phyloP scores from a whole-genome alignment of 2,888 invertebrate species.

The Tipula helvola region DNA sequence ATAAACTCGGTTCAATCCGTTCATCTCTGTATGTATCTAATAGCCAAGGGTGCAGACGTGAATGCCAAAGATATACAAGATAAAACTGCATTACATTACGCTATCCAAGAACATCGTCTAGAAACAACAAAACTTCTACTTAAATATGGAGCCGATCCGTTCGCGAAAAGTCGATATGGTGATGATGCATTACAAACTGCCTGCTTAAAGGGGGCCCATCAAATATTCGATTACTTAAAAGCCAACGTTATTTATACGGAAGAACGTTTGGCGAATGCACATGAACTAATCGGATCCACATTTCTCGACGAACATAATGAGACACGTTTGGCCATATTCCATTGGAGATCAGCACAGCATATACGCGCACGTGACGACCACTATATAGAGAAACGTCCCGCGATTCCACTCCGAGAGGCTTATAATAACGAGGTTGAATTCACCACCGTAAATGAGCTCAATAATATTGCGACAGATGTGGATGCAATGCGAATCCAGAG shows the following conservation, averaged over 20 bases:
- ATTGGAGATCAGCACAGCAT: slow-evolving; percentile 71
- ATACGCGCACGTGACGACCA: slow-evolving; percentile 39
- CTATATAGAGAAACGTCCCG: slow-evolving; percentile 39
- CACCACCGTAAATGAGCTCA: slow-evolving; percentile 54
- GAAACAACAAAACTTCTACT: slow-evolving; percentile 74
- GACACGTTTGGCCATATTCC: slow-evolving; percentile 50
- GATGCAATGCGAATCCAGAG: slow-evolving; percentile 81
- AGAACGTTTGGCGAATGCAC: slow-evolving; percentile 67
- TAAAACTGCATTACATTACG: slow-evolving; percentile 87
- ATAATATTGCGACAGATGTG: slow-evolving; percentile 59
- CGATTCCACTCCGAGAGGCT: slow-evolving; percentile 43
- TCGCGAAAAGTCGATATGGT: slow-evolving; percentile 61
- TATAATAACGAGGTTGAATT: slow-evolving; percentile 65
- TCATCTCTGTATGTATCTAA: slow-evolving; percentile 64
- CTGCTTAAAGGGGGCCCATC: slow-evolving; percentile 63
- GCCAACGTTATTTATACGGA: slow-evolving; percentile 46
- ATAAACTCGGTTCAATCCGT: slow-evolving; percentile 87
- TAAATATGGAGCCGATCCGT: slow-evolving; percentile 67
- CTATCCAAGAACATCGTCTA: slow-evolving; percentile 71
- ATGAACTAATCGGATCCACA: slow-evolving; percentile 77
- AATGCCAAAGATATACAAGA: slow-evolving; percentile 81
- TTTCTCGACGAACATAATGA: slow-evolving; percentile 81
- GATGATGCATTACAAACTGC: slow-evolving; percentile 85
- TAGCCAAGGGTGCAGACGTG: slow-evolving; percentile 67
- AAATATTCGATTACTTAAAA: slow-evolving; percentile 58